Base-by-base conservation (phyloP, 2,888 invertebrate genomes). In the Smittia sp. region DNA sequence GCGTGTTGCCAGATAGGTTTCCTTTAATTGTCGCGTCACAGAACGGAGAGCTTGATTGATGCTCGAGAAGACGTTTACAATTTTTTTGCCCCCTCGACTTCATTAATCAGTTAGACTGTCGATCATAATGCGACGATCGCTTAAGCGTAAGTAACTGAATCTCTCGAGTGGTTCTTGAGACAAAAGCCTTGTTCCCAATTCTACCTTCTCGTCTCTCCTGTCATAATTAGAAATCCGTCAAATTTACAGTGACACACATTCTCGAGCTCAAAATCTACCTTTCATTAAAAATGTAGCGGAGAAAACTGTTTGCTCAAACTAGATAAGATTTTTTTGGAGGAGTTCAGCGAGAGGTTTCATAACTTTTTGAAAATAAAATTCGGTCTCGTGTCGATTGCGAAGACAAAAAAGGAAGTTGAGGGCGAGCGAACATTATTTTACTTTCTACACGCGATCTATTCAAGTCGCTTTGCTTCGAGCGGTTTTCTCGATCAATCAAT, bases 321-420 rank as follows among this genome's bases (percentile, higher is more conserved):
- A 2, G 58, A 58, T 58, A 58, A 58, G 22, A 18, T 58, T 20
- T 58, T 46, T 46, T 58, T 18, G 58, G 58, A 58, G 22, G 58
- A 58, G 46, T 1, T 11, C 38, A 38, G n/a, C 6, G 46, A 11
- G 15, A 11, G 46, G 15, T 46, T 46, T 46, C 46, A 46, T 46
- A 46, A 46, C n/a, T 58, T 58, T 58, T 58, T 58, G 6, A 32
- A 32, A 32, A 6, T 32, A 32, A 32, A 32, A 46, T 15, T 15
- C 46, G 15, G 46, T 46, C 46, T 46, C 46, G 15, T 46, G 15
- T 11, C n/a, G 6, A 11, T 58, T 58, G 18, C 58, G 18, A 20
- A 46, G 58, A 58, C 58, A 58, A 20, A 58, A 58, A 58, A 58
- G 58, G 58, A 58, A 58, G 58, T 58, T 58, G 58, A 58, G 58